Evolutionary conservation across 2,113 vertebrate genomes (phyloP).

Genomic region (Mastomys natalensis): DNA sequence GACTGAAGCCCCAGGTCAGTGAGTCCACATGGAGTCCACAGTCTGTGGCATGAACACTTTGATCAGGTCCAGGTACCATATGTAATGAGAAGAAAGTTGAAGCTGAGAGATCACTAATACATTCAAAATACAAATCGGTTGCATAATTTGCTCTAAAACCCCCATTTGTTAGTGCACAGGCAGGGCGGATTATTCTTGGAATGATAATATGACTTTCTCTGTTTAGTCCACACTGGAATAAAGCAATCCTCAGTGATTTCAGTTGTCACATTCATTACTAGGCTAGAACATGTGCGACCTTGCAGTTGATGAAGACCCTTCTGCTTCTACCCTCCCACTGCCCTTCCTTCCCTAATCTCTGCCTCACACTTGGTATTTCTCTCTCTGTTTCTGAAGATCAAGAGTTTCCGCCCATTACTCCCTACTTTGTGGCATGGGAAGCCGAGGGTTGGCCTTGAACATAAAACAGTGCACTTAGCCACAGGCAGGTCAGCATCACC

Average conservation of each 20-base stretch:
- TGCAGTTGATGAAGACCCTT: background rate
- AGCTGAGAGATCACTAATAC: background rate
- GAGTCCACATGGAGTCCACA: background rate
- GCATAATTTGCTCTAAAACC: slow-evolving; percentile 8
- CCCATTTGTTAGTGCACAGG: background rate
- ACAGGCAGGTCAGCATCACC: slow-evolving; percentile 49
- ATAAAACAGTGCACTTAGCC: slow-evolving; percentile 56
- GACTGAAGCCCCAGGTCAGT: background rate
- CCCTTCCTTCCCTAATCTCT: background rate
- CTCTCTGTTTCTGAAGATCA: slow-evolving; percentile 59
- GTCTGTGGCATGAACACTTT: background rate
- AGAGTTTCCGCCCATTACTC: slow-evolving; percentile 40
- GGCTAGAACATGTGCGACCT: background rate
- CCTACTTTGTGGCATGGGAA: slow-evolving; percentile 55
- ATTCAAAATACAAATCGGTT: background rate
- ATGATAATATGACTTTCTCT: background rate
- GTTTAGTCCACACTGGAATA: background rate
- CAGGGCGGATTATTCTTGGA: background rate
- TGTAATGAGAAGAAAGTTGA: background rate
- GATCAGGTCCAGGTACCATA: background rate
- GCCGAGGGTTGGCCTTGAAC: slow-evolving; percentile 58
- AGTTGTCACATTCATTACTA: background rate
- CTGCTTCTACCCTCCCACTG: background rate
- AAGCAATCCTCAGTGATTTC: background rate
- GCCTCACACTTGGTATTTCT: background rate